phyloP scores from a whole-genome alignment of 2,888 invertebrate species.

The Epinotia nisella region DNA sequence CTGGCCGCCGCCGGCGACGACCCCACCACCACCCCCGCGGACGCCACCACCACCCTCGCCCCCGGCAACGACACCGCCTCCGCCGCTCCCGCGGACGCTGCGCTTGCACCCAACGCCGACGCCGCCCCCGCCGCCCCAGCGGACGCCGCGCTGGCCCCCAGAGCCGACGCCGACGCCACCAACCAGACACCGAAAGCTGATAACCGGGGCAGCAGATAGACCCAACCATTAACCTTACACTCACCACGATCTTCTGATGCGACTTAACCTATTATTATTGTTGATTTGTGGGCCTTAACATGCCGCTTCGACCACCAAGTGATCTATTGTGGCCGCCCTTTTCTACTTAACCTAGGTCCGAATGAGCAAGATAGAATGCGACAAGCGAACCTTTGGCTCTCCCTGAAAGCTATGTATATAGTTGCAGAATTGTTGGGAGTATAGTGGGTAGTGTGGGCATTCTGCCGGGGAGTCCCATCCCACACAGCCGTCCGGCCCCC shows the following conservation, averaged over 20 bases:
- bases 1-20: conserved; percentile 45
- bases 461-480: too few species aligned
- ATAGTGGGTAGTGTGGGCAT: too few species aligned
- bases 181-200: neutral
- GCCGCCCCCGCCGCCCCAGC: conserved; percentile 19
- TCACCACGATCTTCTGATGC: neutral
- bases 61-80: conserved; percentile 40
- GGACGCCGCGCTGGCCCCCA: conserved; percentile 5
- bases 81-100: conserved; percentile 37
- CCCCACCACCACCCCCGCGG: conserved; percentile 37
- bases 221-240: neutral
- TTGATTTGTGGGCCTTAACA: too few species aligned
- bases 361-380: too few species aligned
- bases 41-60: conserved; percentile 38
- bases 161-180: neutral
- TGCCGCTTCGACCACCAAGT: too few species aligned
- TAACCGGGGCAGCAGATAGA: conserved; percentile 16
- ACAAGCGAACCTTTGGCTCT: too few species aligned
- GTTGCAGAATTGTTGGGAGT: too few species aligned
- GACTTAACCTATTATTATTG: too few species aligned
- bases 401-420: too few species aligned
- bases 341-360: too few species aligned
- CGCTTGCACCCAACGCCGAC: neutral
- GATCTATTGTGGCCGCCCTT: too few species aligned
- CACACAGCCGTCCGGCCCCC: too few species aligned